Evolutionary conservation across 2,113 vertebrate genomes (phyloP), one percentile per base, ranked within the genome.

Genomic region (Thamnaconus septentrionalis): DNA sequence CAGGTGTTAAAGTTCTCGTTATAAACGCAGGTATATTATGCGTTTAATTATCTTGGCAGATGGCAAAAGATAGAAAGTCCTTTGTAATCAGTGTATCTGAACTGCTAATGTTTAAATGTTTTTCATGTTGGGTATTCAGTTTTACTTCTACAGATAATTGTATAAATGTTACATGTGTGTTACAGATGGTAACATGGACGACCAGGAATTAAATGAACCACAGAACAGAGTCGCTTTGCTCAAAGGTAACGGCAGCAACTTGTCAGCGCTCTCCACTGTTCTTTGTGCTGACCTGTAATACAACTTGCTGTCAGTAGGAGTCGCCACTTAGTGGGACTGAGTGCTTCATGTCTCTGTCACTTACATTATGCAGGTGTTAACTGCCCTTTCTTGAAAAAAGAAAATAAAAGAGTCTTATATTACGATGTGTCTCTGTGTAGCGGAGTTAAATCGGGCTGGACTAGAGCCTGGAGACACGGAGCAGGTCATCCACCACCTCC

Each of bases 181-280:
- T 73, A 69, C 64, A 99, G 96, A 99, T 71, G 95, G 95, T 61
- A 97, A 98, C 82, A 98, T 98, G 96, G 96, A 99, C 82, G 95
- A 99, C 47, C 95, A 96, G 86, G 96, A 99, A 66, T 86, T 98
- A 79, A 96, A 94, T 41, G 96, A 99, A 82, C 93, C 95, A 8
- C 92, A 96, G 87, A 96, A 94, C 92, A 94, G 95, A 92, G 94
- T 94, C 55, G 90, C 95, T 59, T 90, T 96, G 80, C 91, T 98
- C 62, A 97, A 96, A 98, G 96, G 96, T 99, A 94, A 82, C 61
- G 39, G 53, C 51, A 47, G 44, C 59, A 45, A 43, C 65, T 12
- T 1, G 3, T 31, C 62, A 8, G 4, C 57, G 31, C 51, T 62
- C 41, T 57, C n/a, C 51, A 45, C 7, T 45, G 44, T 54, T 3